Conservation (phyloP, 2,113 vertebrate species). For the Lichenostomus cassidix region DNA sequence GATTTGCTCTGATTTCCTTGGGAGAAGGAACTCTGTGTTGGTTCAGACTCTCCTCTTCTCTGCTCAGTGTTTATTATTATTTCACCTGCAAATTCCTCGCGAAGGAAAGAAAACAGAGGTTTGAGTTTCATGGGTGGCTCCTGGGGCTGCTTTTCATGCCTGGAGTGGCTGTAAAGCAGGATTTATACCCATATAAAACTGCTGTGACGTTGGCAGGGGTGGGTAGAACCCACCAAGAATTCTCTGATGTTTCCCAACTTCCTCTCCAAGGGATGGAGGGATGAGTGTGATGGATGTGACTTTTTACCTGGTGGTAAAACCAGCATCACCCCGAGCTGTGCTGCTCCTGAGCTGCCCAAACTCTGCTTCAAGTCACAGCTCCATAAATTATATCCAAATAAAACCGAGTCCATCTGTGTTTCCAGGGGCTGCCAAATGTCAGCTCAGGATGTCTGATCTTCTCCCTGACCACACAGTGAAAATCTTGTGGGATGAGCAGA, state of each 20-base stretch:
- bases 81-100: conserved; percentile 51
- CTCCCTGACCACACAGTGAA: not conserved
- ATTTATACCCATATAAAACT: conserved; percentile 10
- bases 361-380: not conserved
- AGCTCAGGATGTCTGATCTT: not conserved
- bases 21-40: not conserved
- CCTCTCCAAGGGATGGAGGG: not conserved
- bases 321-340: not conserved
- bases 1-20: not conserved
- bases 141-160: conserved; percentile 11
- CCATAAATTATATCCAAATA: not conserved
- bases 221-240: not conserved
- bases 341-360: not conserved
- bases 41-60: conserved; percentile 16
- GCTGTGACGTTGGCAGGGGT: not conserved
- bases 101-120: conserved; percentile 37
- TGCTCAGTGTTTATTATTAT: conserved; percentile 34
- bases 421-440: not conserved
- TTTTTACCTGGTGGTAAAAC: not conserved
- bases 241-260: not conserved
- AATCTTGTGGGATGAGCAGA: not conserved
- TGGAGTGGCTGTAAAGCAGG: not conserved
- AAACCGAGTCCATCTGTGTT: not conserved
- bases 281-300: not conserved
- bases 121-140: conserved; percentile 18